phyloP scores from a whole-genome alignment of 1,140 invertebrate species.

The Bombus breviceps region DNA sequence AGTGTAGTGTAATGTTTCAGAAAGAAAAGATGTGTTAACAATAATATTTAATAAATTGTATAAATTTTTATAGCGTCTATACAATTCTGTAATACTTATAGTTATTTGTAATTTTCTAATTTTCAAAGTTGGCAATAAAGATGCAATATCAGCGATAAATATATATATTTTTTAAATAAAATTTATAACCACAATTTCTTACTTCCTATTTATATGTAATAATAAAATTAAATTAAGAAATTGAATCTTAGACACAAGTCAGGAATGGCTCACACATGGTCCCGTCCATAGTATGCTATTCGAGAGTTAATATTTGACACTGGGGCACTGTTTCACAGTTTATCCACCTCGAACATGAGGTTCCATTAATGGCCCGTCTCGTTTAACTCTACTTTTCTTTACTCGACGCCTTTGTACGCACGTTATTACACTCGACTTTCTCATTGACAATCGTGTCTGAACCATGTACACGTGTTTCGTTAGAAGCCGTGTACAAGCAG shows the following conservation, averaged over 20 bases:
- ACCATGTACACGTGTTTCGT: conserved; percentile 13
- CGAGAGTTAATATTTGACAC: conserved; percentile 4
- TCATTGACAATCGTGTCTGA: conserved; percentile 17
- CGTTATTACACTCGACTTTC: conserved; percentile 7
- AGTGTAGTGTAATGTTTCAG: too few species aligned
- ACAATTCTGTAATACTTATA: too few species aligned
- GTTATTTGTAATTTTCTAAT: too few species aligned
- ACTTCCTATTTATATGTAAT: too few species aligned
- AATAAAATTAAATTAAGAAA: neutral
- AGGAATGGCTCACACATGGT: neutral
- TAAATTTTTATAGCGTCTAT: too few species aligned
- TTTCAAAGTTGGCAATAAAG: too few species aligned
- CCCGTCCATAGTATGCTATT: neutral
- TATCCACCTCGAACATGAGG: conserved; percentile 3
- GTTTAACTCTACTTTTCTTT: conserved; percentile 16
- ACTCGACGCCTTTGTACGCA: conserved; percentile 8
- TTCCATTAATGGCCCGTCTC: conserved; percentile 10
- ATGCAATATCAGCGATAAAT: too few species aligned
- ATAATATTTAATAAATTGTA: too few species aligned
- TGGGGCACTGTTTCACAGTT: neutral
- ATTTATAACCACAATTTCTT: neutral
- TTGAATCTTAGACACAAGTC: neutral
- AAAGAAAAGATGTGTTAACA: too few species aligned
- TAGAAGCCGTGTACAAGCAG: neutral
- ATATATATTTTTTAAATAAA: neutral